Conservation (phyloP, 2,888 invertebrate species). For the Diaphora mendica region DNA sequence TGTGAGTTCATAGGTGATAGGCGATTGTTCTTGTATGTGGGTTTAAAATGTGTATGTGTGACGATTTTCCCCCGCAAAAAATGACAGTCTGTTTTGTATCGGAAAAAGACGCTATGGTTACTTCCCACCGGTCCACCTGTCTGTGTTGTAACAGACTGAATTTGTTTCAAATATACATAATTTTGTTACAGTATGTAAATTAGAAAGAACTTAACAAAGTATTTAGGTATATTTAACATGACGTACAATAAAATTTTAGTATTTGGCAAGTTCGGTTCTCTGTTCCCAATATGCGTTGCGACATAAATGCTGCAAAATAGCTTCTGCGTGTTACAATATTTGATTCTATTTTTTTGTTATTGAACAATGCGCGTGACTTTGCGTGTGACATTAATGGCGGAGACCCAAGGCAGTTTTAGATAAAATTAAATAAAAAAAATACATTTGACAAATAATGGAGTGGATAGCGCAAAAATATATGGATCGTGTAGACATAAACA, state of each 20-base stretch:
- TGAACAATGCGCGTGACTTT: not conserved
- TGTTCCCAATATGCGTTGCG: not conserved
- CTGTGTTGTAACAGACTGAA: not conserved
- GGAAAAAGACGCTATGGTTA: too few relatives aligned
- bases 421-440: too few relatives aligned
- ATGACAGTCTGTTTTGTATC: too few relatives aligned
- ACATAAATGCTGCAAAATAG: constrained; percentile 16
- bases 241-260: not conserved
- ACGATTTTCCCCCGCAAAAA: too few relatives aligned
- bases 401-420: not conserved
- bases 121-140: too few relatives aligned
- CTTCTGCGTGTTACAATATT: constrained; percentile 10
- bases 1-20: too few relatives aligned
- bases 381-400: not conserved
- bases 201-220: not conserved
- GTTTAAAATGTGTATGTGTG: too few relatives aligned
- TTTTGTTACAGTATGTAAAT: not conserved
- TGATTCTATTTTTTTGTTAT: constrained; percentile 3
- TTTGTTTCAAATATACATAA: not conserved
- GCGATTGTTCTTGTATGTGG: too few relatives aligned
- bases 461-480: too few relatives aligned
- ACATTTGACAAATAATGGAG: not conserved
- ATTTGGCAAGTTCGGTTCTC: not conserved
- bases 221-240: not conserved
- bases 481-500: too few relatives aligned